Evolutionary conservation across 2,113 vertebrate species (phyloP), one percentile per base, ranked within the genome.

Genomic region (Rhinogobius similis): DNA sequence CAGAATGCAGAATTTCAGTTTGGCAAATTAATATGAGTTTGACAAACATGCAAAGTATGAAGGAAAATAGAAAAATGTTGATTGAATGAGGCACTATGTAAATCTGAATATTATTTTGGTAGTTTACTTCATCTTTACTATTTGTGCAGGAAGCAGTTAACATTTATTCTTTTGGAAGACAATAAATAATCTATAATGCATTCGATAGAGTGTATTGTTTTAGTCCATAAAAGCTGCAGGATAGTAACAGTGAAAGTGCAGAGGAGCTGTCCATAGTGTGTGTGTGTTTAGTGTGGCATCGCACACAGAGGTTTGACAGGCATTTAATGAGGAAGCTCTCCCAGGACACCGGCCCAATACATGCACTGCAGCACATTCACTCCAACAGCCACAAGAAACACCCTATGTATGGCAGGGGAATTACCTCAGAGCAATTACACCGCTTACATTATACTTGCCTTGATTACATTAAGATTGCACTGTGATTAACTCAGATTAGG

Each of bases 271-370:
- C 74, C 36, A 43, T 62, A 59, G 18, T 68, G 77, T 73, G 56
- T 2, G 32, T 66, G 9, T 68, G 26, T 63, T 86, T 26, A 58
- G 78, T 73, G 78, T 90, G 84, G 88, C 82, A 85, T 82, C 77
- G 75, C 77, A 89, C 84, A 88, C 83, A 77, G 70, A 76, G 56
- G 62, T 82, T 82, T 88, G 84, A 89, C 82, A 89, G 77, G 73
- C 63, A 62, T 89, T 89, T 90, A 89, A 90, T 87, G 83, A 89
- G 87, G 77, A 79, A 64, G 65, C 74, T 83, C 73, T 73, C 79
- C 76, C 65, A 81, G 80, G 80, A 88, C 72, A 77, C 44, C 82
- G 68, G 70, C 72, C 85, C 75, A 65, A 70, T 63, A 66, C 62
- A 70, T 41, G 56, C 61, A 78, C 38, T 61, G 20, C 36, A 23